Percentiles rank a stretch among this genome's conserved stretches.
Evolutionary conservation across 1,140 invertebrate genomes (phyloP).

Genomic region (Cyclargus thomasi): DNA sequence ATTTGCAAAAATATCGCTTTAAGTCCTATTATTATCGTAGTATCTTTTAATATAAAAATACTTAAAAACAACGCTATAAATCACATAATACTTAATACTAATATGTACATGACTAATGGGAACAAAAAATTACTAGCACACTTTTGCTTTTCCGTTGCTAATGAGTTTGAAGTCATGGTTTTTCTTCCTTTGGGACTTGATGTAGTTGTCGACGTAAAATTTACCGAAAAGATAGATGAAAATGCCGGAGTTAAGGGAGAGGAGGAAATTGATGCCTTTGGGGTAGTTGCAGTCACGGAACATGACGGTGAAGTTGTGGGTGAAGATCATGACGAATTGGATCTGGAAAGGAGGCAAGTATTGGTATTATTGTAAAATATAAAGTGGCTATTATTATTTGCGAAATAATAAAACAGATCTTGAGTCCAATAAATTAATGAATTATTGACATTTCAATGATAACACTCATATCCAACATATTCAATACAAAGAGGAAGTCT

Average conservation of each 20-base stretch:
- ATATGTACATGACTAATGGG: not conserved
- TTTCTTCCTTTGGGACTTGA: conserved; percentile 41
- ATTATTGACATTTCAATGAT: too few species aligned
- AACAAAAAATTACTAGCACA: not conserved
- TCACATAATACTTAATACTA: not conserved
- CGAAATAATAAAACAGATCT: too few species aligned
- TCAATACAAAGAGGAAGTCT: too few species aligned
- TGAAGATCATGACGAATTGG: conserved; percentile 87
- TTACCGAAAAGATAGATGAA: conserved; percentile 91
- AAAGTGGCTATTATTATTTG: too few species aligned
- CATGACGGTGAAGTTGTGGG: conserved; percentile 80
- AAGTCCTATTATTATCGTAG: not conserved
- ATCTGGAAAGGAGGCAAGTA: conserved; percentile 72
- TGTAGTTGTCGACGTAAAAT: conserved; percentile 87
- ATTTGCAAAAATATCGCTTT: not conserved
- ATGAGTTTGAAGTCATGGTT: not conserved
- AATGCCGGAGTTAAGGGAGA: conserved; percentile 83
- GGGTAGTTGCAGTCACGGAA: conserved; percentile 82
- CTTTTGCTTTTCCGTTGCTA: not conserved
- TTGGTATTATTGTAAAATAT: too few species aligned
- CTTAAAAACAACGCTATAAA: not conserved
- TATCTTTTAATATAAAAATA: not conserved
- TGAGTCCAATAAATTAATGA: too few species aligned
- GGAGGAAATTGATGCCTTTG: conserved; percentile 79
- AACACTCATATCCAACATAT: too few species aligned